phyloP scores from a whole-genome alignment of 1,140 invertebrate genomes.

The Zaprionus africanus region DNA sequence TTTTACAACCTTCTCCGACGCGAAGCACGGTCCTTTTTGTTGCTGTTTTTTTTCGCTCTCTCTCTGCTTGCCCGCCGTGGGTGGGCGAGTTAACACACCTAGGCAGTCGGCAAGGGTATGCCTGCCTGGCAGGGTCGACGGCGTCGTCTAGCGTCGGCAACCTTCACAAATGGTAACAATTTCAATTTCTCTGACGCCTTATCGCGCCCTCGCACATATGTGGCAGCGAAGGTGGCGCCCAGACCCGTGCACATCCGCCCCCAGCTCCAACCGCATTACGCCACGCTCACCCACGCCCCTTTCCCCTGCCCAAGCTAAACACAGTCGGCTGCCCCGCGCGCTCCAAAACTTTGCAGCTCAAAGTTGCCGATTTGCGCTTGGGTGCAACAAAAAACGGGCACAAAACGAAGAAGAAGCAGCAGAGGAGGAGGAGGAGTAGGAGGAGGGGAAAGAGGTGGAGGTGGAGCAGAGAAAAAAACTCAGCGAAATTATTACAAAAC shows the following conservation, averaged over 20 bases:
- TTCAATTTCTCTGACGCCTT: slow-evolving; percentile 80
- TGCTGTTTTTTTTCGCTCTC: background rate
- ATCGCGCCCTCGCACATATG: slow-evolving; percentile 79
- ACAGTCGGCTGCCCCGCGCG: slow-evolving; percentile 32
- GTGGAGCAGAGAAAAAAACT: background rate
- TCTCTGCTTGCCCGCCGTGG: slow-evolving; percentile 16
- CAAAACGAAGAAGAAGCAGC: slow-evolving; percentile 9
- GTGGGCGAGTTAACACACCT: slow-evolving; percentile 62
- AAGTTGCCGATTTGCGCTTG: slow-evolving; percentile 77
- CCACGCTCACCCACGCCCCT: background rate
- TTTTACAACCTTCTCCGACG: slow-evolving; percentile 73
- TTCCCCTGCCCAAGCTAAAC: slow-evolving; percentile 42
- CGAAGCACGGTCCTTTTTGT: slow-evolving; percentile 32
- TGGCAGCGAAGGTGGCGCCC: slow-evolving; percentile 7
- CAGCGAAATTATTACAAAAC: slow-evolving; percentile 72
- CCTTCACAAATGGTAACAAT: slow-evolving; percentile 80
- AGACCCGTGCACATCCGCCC: background rate
- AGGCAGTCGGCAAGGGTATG: slow-evolving; percentile 23
- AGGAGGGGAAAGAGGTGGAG: background rate
- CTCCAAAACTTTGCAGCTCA: slow-evolving; percentile 68
- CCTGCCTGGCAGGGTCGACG: slow-evolving; percentile 37
- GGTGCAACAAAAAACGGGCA: slow-evolving; percentile 50
- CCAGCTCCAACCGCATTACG: slow-evolving; percentile 3
- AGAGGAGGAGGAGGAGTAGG: slow-evolving; percentile 9
- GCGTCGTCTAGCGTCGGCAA: slow-evolving; percentile 70